These are phyloP conservation scores for Drosophila ficusphila DNA, from an alignment of 1,140 invertebrate genomes.

Conservation along the genomic window DNA sequence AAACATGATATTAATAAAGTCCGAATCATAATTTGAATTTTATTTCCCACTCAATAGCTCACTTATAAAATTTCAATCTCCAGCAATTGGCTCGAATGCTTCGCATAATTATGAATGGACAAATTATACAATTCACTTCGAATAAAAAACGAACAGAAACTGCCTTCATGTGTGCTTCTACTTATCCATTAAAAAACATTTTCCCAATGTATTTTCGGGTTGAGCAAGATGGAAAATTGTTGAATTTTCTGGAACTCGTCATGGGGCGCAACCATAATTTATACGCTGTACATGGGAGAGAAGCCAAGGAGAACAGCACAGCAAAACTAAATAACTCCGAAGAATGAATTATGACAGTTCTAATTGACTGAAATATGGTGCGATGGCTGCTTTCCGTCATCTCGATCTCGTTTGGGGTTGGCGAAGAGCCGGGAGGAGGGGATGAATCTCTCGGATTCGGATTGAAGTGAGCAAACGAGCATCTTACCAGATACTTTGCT, in stretches of 20 bases:
- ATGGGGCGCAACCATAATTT: constrained; percentile 78
- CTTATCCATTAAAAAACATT: constrained; percentile 43
- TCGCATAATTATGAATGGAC: constrained; percentile 24
- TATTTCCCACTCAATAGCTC: background rate
- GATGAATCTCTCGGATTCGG: constrained; percentile 8
- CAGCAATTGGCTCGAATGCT: background rate
- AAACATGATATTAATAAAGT: too few relatives aligned
- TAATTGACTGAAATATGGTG: constrained; percentile 84
- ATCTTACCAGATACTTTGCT: constrained; percentile 73
- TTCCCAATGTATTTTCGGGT: constrained; percentile 37
- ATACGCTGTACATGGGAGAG: constrained; percentile 35
- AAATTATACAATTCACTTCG: constrained; percentile 45
- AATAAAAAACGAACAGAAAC: background rate
- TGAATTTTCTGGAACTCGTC: constrained; percentile 83
- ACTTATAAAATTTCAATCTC: background rate
- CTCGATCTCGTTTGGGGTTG: constrained; percentile 37
- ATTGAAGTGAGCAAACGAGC: constrained; percentile 63
- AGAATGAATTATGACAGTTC: constrained; percentile 84
- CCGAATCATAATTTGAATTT: background rate
- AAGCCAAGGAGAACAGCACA: constrained; percentile 11
- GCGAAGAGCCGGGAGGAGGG: constrained; percentile 7
- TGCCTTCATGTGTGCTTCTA: constrained; percentile 4
- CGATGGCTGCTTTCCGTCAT: constrained; percentile 82
- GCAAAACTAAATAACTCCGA: constrained; percentile 79
- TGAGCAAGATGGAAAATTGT: constrained; percentile 60